phyloP scores from a whole-genome alignment of 2,888 invertebrate species.

The Platycheirus rosarum region DNA sequence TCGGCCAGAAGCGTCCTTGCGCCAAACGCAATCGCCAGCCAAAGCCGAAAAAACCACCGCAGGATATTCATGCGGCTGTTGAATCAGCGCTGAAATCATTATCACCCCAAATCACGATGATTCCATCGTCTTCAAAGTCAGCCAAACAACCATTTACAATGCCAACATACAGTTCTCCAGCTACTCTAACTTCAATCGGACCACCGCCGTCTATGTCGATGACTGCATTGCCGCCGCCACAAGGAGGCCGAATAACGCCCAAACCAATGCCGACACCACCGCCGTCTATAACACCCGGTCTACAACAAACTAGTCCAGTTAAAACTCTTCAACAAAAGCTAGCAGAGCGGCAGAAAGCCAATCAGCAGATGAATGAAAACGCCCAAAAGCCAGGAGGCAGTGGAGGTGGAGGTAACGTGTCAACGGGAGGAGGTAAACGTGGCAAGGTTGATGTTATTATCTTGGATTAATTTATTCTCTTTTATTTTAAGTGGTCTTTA shows the following conservation, averaged over 20 bases:
- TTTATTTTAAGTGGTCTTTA: slow-evolving; percentile 56
- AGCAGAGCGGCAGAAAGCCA: slow-evolving; percentile 85
- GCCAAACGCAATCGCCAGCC: slow-evolving; percentile 74
- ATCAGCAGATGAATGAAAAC: slow-evolving; percentile 75
- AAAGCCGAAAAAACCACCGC: slow-evolving; percentile 68
- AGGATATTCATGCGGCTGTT: slow-evolving; percentile 45
- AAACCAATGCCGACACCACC: slow-evolving; percentile 52
- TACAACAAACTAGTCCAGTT: slow-evolving; percentile 83
- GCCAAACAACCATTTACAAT: slow-evolving; percentile 53
- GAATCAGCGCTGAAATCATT: slow-evolving; percentile 60
- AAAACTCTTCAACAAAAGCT: slow-evolving; percentile 88
- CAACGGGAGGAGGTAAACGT: slow-evolving; percentile 61
- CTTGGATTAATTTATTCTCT: slow-evolving; percentile 74
- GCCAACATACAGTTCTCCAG: slow-evolving; percentile 53
- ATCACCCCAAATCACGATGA: slow-evolving; percentile 63
- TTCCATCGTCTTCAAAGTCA: slow-evolving; percentile 52
- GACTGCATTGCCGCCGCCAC: slow-evolving; percentile 38
- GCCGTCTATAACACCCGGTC: slow-evolving; percentile 26
- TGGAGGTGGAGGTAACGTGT: slow-evolving; percentile 59
- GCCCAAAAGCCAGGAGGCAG: slow-evolving; percentile 61
- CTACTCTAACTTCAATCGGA: slow-evolving; percentile 63
- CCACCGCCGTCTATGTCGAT: slow-evolving; percentile 56
- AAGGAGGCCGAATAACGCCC: slow-evolving; percentile 48
- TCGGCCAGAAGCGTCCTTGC: slow-evolving; percentile 72
- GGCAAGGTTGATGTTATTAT: slow-evolving; percentile 76